Conservation (phyloP, 2,113 vertebrate genomes). For the Archilochus colubris region DNA sequence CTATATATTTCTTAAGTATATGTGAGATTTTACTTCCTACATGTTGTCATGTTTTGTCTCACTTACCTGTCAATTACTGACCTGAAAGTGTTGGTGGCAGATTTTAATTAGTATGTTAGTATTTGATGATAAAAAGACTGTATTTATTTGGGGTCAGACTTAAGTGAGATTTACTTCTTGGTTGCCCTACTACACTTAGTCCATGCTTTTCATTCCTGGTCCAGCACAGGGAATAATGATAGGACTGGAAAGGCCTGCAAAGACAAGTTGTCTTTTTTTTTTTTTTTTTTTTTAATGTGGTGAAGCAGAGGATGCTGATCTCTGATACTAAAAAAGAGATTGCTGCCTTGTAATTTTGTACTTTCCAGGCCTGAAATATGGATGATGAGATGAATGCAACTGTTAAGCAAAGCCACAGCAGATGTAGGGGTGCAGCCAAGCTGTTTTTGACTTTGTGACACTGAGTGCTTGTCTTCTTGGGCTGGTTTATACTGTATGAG, state of each 20-base stretch:
- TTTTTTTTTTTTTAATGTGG: not conserved
- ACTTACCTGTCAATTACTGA: not conserved
- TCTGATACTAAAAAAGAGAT: conserved; percentile 13
- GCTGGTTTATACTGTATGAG: not conserved
- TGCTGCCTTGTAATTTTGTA: conserved; percentile 18
- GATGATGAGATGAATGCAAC: not conserved
- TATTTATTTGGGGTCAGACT: not conserved
- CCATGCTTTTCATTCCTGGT: not conserved
- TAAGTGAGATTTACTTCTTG: not conserved
- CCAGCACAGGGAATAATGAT: not conserved
- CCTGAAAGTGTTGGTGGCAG: not conserved
- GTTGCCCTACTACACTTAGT: not conserved
- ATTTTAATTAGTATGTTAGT: not conserved
- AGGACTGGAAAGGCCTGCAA: not conserved
- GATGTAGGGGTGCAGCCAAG: not conserved
- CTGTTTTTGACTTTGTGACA: not conserved
- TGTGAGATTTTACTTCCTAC: not conserved
- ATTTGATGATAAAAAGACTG: not conserved
- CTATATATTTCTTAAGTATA: conserved; percentile 31
- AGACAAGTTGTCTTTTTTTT: not conserved
- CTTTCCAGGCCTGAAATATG: not conserved
- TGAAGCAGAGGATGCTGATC: not conserved
- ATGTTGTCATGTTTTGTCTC: not conserved
- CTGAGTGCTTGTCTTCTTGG: not conserved
- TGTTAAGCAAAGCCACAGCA: not conserved